Conservation (phyloP, 1,140 invertebrate genomes). For the Zaprionus camerounensis region DNA sequence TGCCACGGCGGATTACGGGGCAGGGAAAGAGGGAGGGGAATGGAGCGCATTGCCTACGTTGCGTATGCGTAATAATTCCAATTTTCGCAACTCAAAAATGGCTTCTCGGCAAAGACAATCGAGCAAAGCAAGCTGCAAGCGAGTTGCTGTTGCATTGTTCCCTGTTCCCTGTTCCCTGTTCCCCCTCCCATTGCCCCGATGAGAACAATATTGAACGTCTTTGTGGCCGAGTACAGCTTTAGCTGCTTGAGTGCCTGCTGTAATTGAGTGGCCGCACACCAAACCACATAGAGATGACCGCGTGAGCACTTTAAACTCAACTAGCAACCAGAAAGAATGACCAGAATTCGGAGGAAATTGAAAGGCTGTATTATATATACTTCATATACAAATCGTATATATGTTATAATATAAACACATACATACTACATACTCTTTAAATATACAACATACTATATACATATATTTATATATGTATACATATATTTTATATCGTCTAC, state of each 20-base stretch:
- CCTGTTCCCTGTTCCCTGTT: background rate
- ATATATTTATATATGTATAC: too few species aligned
- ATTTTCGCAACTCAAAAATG: background rate
- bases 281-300: background rate
- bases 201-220: background rate
- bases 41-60: background rate
- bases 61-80: constrained; percentile 1
- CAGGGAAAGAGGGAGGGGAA: background rate
- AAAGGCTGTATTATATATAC: too few species aligned
- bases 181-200: too few species aligned
- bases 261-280: background rate
- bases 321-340: too few species aligned
- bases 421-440: too few species aligned
- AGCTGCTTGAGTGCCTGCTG: background rate
- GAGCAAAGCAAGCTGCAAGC: background rate
- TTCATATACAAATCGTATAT: too few species aligned
- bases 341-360: too few species aligned
- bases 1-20: background rate
- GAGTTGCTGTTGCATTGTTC: background rate
- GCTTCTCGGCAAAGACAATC: background rate
- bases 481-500: too few species aligned
- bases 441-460: too few species aligned
- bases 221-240: background rate
- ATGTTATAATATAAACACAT: too few species aligned
- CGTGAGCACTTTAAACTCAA: background rate